phyloP scores from a whole-genome alignment of 2,888 invertebrate genomes.

The Fragum fragum region DNA sequence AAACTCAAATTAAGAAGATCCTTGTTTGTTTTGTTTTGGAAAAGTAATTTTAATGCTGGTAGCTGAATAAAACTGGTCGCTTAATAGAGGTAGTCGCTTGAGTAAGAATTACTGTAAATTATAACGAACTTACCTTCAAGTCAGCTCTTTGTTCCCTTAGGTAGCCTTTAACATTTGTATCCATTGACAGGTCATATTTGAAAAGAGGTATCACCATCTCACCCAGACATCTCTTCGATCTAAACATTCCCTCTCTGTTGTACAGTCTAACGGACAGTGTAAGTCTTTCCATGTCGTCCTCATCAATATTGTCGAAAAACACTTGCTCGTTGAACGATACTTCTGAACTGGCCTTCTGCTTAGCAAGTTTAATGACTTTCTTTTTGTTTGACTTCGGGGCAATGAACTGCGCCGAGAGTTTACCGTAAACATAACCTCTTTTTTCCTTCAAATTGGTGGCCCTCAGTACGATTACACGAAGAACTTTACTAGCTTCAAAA shows the following conservation, averaged over 20 bases:
- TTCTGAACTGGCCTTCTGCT: background rate
- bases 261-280: background rate
- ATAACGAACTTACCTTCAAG: background rate
- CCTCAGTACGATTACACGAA: background rate
- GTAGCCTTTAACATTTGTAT: slow-evolving; percentile 1
- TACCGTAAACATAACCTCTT: background rate
- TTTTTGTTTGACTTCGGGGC: background rate
- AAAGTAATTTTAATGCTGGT: too few species aligned
- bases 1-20: too few species aligned
- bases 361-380: background rate
- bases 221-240: slow-evolving; percentile 8
- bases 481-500: background rate
- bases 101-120: too few species aligned
- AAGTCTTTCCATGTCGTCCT: background rate
- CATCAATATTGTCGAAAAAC: slow-evolving; percentile 15
- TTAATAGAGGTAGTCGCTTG: too few species aligned
- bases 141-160: background rate
- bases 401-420: background rate
- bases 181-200: slow-evolving; percentile 20
- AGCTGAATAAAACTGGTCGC: too few species aligned
- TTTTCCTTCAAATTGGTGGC: slow-evolving; percentile 8
- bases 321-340: slow-evolving; percentile 13
- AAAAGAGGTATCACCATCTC: slow-evolving; percentile 13
- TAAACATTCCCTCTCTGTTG: slow-evolving; percentile 12
- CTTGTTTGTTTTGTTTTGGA: too few species aligned